Evolutionary conservation across 2,888 invertebrate species (phyloP).

Genomic region (Eurytoma californica): DNA sequence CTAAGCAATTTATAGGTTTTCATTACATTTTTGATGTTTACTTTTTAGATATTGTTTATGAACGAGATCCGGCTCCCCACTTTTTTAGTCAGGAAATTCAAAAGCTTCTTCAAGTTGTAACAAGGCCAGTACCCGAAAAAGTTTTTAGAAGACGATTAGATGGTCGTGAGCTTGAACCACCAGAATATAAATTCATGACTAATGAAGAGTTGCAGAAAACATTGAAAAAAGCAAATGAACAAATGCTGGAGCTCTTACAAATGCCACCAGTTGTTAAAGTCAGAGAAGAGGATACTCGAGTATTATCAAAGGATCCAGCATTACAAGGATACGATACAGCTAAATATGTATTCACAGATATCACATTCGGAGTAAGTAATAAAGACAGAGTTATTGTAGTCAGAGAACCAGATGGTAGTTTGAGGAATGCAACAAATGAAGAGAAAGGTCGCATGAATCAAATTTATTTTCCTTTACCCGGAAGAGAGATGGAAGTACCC

Average conservation of each 20-base stretch:
- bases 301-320: slow-evolving; percentile 86
- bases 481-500: slow-evolving; percentile 83
- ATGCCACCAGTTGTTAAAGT: slow-evolving; percentile 92
- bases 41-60: slow-evolving; percentile 59
- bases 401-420: slow-evolving; percentile 88
- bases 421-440: slow-evolving; percentile 86
- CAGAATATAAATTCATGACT: slow-evolving; percentile 87
- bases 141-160: slow-evolving; percentile 82
- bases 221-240: slow-evolving; percentile 77
- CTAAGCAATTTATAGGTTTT: background rate
- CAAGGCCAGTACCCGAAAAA: slow-evolving; percentile 84
- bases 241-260: slow-evolving; percentile 82
- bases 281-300: slow-evolving; percentile 78
- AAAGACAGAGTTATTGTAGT: slow-evolving; percentile 81
- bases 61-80: slow-evolving; percentile 82
- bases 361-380: slow-evolving; percentile 86
- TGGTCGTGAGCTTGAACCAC: slow-evolving; percentile 77
- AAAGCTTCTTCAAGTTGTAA: slow-evolving; percentile 83
- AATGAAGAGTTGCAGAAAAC: slow-evolving; percentile 83
- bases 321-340: slow-evolving; percentile 82
- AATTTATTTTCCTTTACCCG: slow-evolving; percentile 89
- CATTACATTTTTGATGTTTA: background rate
- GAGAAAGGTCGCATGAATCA: slow-evolving; percentile 89
- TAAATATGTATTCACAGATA: slow-evolving; percentile 92
- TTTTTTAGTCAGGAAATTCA: slow-evolving; percentile 88